A percentile compares a stretch with the other conserved stretches of the same genome.
Evolutionary conservation across 2,888 invertebrate genomes (phyloP).

Genomic region (Sepiola atlantica): DNA sequence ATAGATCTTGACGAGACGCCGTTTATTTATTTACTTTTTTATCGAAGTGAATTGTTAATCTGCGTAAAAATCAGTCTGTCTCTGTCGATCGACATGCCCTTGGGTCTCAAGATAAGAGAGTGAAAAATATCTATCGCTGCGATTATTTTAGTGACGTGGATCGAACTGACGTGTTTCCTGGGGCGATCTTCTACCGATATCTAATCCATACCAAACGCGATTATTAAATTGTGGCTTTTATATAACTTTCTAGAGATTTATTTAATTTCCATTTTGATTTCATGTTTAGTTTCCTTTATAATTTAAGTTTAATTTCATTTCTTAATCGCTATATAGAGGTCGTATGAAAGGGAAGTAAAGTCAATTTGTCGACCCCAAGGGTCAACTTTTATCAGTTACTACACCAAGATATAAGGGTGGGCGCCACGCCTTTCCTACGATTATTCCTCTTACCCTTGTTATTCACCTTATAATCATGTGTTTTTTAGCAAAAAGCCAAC

Average conservation of each 20-base stretch:
- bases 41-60: not conserved
- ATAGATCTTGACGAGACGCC: not conserved
- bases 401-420: no score
- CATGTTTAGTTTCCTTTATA: no score
- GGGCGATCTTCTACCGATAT: not conserved
- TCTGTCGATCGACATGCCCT: not conserved
- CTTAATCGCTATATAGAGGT: no score
- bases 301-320: no score
- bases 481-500: no score
- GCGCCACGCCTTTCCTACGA: no score
- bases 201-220: not conserved
- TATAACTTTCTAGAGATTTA: not conserved
- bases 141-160: not conserved
- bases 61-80: not conserved
- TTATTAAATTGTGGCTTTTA: not conserved
- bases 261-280: not conserved
- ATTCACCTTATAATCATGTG: no score
- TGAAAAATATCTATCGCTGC: not conserved
- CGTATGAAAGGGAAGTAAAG: no score
- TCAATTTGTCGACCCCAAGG: no score
- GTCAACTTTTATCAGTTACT: no score
- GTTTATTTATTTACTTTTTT: not conserved
- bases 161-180: not conserved
- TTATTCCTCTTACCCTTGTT: no score
- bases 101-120: not conserved